These are phyloP conservation scores for Pilophorus perplexus DNA, from an alignment of 2,888 invertebrate genomes.

Conservation along the genomic window DNA sequence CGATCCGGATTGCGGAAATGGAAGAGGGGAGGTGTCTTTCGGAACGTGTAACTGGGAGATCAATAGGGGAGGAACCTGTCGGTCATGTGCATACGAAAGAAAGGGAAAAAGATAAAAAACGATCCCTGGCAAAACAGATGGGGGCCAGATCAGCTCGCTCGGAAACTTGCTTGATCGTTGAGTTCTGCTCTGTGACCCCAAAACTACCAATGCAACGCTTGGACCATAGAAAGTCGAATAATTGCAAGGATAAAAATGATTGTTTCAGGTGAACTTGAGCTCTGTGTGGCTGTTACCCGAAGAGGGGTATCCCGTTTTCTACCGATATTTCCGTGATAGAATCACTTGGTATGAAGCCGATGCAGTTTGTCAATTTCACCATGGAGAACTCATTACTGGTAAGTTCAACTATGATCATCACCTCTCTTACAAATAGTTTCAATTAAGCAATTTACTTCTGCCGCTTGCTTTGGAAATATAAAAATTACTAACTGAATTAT, in stretches of 20 bases:
- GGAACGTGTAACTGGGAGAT: slow-evolving; percentile 1
- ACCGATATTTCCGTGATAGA: slow-evolving; percentile 78
- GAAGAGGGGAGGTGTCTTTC: not conserved
- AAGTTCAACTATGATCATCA: slow-evolving; percentile 45
- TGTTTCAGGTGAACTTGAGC: slow-evolving; percentile 75
- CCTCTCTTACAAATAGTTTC: too few relatives aligned
- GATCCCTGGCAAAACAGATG: too few relatives aligned
- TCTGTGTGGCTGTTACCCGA: slow-evolving; percentile 79
- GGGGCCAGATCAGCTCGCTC: too few relatives aligned
- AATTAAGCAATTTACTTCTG: too few relatives aligned
- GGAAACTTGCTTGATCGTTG: too few relatives aligned
- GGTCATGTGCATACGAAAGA: slow-evolving; percentile 8
- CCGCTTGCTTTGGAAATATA: too few relatives aligned
- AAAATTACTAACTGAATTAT: too few relatives aligned
- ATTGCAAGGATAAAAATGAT: too few relatives aligned
- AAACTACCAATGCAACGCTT: too few relatives aligned
- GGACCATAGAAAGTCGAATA: too few relatives aligned
- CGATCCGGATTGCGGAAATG: slow-evolving; percentile 15
- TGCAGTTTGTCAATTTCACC: slow-evolving; percentile 78
- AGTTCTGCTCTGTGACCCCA: too few relatives aligned
- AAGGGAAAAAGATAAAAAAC: too few relatives aligned
- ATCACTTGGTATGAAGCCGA: slow-evolving; percentile 83
- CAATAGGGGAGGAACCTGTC: slow-evolving; percentile 10
- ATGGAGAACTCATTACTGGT: slow-evolving; percentile 78
- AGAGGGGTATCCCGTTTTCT: slow-evolving; percentile 76